Percentiles rank a stretch among this genome's conserved stretches.
phyloP scores from a whole-genome alignment of 2,888 invertebrate genomes.

The Eledona agricola region DNA sequence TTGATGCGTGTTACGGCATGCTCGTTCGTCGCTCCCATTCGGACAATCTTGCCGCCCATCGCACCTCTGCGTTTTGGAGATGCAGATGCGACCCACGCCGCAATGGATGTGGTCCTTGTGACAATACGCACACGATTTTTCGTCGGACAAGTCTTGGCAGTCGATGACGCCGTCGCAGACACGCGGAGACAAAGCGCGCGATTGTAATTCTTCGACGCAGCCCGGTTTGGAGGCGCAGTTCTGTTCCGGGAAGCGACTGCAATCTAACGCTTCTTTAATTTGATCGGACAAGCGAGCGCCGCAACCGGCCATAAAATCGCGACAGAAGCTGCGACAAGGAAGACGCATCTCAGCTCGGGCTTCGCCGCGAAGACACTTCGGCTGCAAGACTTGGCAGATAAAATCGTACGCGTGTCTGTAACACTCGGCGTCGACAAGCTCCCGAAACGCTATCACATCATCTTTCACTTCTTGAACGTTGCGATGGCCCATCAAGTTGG shows the following conservation, averaged over 20 bases:
- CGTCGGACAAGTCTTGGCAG: slow-evolving; percentile 85
- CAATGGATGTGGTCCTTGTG: slow-evolving; percentile 78
- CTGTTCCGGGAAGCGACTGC: slow-evolving; percentile 81
- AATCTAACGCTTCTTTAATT: slow-evolving; percentile 68
- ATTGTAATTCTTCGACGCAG: slow-evolving; percentile 78
- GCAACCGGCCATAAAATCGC: slow-evolving; percentile 85
- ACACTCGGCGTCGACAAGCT: slow-evolving; percentile 90
- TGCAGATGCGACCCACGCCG: slow-evolving; percentile 79
- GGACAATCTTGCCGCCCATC: slow-evolving; percentile 86
- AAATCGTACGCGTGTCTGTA: slow-evolving; percentile 89
- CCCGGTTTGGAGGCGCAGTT: slow-evolving; percentile 59
- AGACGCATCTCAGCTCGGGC: slow-evolving; percentile 69
- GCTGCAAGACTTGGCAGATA: slow-evolving; percentile 86
- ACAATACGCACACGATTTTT: slow-evolving; percentile 82
- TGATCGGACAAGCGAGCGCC: slow-evolving; percentile 77
- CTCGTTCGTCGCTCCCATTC: slow-evolving; percentile 86
- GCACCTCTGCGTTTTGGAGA: slow-evolving; percentile 76
- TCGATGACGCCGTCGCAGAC: slow-evolving; percentile 89
- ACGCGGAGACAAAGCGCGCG: slow-evolving; percentile 77
- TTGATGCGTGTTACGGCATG: slow-evolving; percentile 72
- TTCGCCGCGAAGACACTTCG: slow-evolving; percentile 69
- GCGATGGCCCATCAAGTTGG: slow-evolving; percentile 78
- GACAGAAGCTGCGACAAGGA: slow-evolving; percentile 85
- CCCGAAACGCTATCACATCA: slow-evolving; percentile 83
- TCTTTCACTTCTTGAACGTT: slow-evolving; percentile 71